phyloP scores from a whole-genome alignment of 2,113 vertebrate species.

The Bothrops jararaca region DNA sequence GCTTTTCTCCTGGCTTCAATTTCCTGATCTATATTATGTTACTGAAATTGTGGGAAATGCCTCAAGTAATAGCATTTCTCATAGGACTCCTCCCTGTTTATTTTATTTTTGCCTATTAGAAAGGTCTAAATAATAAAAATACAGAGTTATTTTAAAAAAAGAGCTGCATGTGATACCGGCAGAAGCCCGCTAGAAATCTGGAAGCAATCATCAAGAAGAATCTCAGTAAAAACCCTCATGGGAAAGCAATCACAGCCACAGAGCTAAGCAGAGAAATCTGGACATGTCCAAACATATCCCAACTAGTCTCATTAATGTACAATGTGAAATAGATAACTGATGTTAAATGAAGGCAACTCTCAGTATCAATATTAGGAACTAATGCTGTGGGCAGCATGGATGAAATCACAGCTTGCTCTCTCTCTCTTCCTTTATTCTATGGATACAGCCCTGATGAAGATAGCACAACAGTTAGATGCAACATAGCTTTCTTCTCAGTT shows the following conservation, averaged over 20 bases:
- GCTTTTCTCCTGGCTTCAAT: not conserved
- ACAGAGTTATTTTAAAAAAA: not conserved
- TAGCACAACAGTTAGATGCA: not conserved
- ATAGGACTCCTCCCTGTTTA: not conserved
- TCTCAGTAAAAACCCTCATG: not conserved
- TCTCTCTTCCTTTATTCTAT: not conserved
- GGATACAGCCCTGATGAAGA: not conserved
- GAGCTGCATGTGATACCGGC: not conserved
- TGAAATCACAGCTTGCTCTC: not conserved
- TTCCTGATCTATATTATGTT: not conserved
- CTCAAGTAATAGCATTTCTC: not conserved
- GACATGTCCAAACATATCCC: not conserved
- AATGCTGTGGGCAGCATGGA: not conserved
- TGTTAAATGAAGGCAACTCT: not conserved
- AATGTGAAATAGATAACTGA: not conserved
- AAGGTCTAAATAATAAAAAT: not conserved
- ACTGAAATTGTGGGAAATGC: not conserved
- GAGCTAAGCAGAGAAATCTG: not conserved
- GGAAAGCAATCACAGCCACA: not conserved
- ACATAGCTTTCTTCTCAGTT: not conserved
- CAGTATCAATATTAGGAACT: not conserved
- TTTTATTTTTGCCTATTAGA: not conserved
- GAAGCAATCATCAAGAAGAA: not conserved
- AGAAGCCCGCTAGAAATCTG: not conserved
- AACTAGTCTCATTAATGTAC: not conserved